Base-by-base conservation (phyloP, 30 jellyfish, hydroid and myxozoan species). In the Hydractinia echinata region DNA sequence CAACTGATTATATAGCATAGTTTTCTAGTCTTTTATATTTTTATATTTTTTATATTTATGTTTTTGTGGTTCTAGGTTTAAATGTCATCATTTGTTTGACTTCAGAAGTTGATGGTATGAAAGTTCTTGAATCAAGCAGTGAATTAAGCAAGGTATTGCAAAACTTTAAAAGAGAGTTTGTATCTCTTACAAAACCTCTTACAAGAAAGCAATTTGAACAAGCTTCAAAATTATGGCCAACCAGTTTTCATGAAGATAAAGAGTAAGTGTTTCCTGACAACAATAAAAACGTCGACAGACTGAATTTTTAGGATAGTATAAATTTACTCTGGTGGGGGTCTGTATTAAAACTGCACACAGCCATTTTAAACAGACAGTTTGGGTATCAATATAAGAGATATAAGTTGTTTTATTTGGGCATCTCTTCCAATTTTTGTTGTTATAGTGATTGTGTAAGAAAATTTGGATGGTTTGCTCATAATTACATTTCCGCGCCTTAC, bases 171-270 rank as follows among this genome's bases (percentile, higher is more conserved):
- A 52, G 39, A 10, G 10, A 67, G 21, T 8, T 11, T 21, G 87
- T 80, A 1, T 51, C 87, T 10, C 11, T 62, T 5, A 20, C 39
- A 61, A 67, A 67, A 10, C 97, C 97, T 18, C 56, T 66, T 20
- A 85, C 97, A 18, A 82, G 97, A 73, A 16, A 54, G 20, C 97
- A 90, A 72, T 90, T 81, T 90, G 84, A 85, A 51, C 68, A 77
- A 53, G 73, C 90, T 21, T 64, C 54, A 51, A 76, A 50, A 21
- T 14, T 81, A n/a, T 90, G 97, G 97, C 97, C 97, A 48, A 78
- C 94, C 8, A 66, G 81, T 10, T 90, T 90, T 73, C 97, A 84
- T 76, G 97, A 90, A 82, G 94, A 85, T 54, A 90, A 85, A 77
- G 44, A 73, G 85, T 81, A 62, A 76, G 44, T 8, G 11, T 44